phyloP scores from a whole-genome alignment of 64 coral and sea anemone species.

The Platygyra sinensis region DNA sequence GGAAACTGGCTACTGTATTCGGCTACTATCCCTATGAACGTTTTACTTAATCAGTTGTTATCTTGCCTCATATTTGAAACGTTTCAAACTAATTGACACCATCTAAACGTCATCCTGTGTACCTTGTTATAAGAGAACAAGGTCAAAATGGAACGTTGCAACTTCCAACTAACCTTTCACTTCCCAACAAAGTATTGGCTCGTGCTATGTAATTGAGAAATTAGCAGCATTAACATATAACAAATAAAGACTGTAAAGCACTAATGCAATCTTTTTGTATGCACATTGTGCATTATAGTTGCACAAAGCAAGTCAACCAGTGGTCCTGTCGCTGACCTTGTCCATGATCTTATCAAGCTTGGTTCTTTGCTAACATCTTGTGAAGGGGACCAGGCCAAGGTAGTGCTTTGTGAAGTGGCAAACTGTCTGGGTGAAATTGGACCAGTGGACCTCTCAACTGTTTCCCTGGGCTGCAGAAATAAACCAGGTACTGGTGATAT shows the following conservation, averaged over 20 bases:
- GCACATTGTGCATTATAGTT: not conserved
- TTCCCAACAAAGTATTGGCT: too few species aligned
- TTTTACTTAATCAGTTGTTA: too few species aligned
- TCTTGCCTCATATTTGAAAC: too few species aligned
- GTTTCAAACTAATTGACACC: too few species aligned
- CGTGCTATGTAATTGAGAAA: too few species aligned
- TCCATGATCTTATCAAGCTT: conserved; percentile 69
- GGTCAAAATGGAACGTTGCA: too few species aligned
- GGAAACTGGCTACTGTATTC: not conserved
- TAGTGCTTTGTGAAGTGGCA: conserved; percentile 74
- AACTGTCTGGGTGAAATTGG: conserved; percentile 88
- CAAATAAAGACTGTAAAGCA: not conserved
- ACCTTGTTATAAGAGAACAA: too few species aligned
- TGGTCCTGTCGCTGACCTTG: conserved; percentile 46
- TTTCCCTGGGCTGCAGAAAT: conserved; percentile 62
- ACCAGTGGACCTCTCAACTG: conserved; percentile 72
- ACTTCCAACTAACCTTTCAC: too few species aligned
- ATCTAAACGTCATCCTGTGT: too few species aligned
- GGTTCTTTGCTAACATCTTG: conserved; percentile 43
- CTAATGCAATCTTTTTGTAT: not conserved
- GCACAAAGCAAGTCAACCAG: not conserved
- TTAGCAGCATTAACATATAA: too few species aligned
- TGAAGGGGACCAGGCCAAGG: conserved; percentile 35
- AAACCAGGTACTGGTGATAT: conserved; percentile 15
- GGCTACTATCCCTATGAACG: too few species aligned